These are phyloP conservation scores for Oscheius sp. DNA, from an alignment of 2,888 invertebrate genomes.

Conservation along the genomic window DNA sequence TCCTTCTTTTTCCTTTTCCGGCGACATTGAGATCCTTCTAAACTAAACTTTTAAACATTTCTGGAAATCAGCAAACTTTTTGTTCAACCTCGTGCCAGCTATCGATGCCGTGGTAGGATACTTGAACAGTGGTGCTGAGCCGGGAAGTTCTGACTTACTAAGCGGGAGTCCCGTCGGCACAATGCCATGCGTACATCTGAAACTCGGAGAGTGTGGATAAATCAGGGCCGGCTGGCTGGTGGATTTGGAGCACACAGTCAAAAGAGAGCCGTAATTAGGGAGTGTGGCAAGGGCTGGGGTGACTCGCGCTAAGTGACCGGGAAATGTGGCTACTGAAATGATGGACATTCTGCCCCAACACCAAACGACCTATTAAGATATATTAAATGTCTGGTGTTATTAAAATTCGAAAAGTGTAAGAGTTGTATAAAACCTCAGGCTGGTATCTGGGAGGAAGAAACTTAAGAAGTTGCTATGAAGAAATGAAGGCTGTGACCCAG, in stretches of 20 bases:
- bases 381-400: no score
- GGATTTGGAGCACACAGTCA: conserved; percentile 13
- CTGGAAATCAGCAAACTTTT: conserved; percentile 5
- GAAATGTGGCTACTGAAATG: conserved; percentile 3
- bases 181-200: conserved; percentile 22
- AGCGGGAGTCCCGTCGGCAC: conserved; percentile 20
- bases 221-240: conserved; percentile 19
- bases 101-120: conserved; percentile 30
- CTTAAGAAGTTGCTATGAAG: no score
- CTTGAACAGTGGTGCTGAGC: conserved; percentile 16
- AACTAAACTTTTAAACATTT: not conserved
- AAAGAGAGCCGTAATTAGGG: conserved; percentile 39
- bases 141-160: conserved; percentile 18
- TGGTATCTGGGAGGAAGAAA: no score
- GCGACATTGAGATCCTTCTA: conserved; percentile 33
- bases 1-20: conserved; percentile 33
- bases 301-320: conserved; percentile 31
- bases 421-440: no score
- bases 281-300: not conserved
- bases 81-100: conserved; percentile 20
- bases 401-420: no score
- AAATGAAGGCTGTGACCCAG: no score
- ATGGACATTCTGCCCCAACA: no score
- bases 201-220: not conserved
- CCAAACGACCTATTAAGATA: no score